A percentile compares a stretch with the other conserved stretches of the same genome.
Conservation (phyloP, 2,797 vertebrate genomes). For the Acomys russatus region DNA sequence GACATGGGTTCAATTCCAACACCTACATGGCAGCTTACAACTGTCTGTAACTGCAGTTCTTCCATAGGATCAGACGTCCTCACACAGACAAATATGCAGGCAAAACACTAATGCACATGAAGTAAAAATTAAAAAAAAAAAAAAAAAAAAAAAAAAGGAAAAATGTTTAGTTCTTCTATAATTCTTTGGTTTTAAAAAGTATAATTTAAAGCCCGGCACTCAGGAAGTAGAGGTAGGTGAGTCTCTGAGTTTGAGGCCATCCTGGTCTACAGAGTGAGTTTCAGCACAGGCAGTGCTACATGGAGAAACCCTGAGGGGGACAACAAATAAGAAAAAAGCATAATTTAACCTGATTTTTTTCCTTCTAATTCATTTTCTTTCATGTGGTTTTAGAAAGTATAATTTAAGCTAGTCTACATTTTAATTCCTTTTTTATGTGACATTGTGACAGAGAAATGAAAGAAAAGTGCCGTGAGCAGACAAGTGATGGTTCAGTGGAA, state of each 20-base stretch:
- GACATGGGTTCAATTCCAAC: too few species aligned
- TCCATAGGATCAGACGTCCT: too few species aligned
- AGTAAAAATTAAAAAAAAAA: neutral
- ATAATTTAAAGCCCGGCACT: neutral
- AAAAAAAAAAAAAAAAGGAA: neutral
- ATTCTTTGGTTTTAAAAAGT: conserved; percentile 25
- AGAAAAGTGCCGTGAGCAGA: conserved; percentile 23
- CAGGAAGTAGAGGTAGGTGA: too few species aligned
- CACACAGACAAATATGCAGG: too few species aligned
- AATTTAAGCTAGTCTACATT: conserved; percentile 38
- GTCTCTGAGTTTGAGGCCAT: too few species aligned
- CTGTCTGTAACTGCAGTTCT: too few species aligned
- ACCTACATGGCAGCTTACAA: too few species aligned
- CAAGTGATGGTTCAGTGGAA: neutral
- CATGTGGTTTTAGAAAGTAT: conserved; percentile 15
- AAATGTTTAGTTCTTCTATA: neutral
- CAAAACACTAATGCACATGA: too few species aligned
- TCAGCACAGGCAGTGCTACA: too few species aligned
- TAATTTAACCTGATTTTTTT: neutral
- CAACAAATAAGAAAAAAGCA: too few species aligned
- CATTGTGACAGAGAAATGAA: conserved; percentile 54
- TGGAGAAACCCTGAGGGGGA: too few species aligned
- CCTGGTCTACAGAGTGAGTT: too few species aligned
- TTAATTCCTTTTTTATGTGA: conserved; percentile 58
- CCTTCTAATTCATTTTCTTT: conserved; percentile 54